A percentile compares a stretch with the other conserved stretches of the same genome.
Conservation (phyloP, 2,113 vertebrate genomes). For the Sinocyclocheilus maitianheensis region DNA sequence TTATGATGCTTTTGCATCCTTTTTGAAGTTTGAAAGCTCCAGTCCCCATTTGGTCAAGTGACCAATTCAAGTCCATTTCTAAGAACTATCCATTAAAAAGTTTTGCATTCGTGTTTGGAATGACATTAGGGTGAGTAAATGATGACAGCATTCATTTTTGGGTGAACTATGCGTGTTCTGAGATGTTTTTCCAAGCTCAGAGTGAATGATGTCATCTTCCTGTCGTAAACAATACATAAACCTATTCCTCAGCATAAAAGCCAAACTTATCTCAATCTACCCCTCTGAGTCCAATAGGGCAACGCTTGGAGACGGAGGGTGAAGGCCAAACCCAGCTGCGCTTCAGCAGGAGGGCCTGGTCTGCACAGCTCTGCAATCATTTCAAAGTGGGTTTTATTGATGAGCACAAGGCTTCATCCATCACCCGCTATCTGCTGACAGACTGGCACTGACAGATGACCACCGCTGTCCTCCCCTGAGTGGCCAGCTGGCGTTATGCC, state of each 20-base stretch:
- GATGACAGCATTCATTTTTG: background rate
- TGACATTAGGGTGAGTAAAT: background rate
- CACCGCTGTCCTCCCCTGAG: constrained; percentile 40
- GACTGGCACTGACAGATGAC: constrained; percentile 55
- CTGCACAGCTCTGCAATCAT: constrained; percentile 61
- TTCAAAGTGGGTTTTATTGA: constrained; percentile 67
- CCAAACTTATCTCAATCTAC: background rate
- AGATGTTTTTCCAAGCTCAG: background rate
- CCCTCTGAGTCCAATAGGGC: constrained; percentile 5
- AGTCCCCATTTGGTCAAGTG: background rate
- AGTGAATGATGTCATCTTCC: background rate
- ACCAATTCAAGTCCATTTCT: background rate
- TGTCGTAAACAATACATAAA: background rate
- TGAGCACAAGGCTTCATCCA: constrained; percentile 64
- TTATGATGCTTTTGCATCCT: background rate
- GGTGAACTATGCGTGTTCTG: background rate
- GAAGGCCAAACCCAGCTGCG: background rate
- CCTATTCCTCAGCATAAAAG: background rate
- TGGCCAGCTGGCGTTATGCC: constrained; percentile 19
- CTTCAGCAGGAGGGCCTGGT: constrained; percentile 33
- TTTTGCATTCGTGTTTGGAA: background rate
- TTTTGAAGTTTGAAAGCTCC: background rate
- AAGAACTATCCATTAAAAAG: background rate
- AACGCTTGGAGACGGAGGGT: background rate
- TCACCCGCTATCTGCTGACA: constrained; percentile 65